phyloP scores from a whole-genome alignment of 1,140 invertebrate species.

The Goniozus legneri region DNA sequence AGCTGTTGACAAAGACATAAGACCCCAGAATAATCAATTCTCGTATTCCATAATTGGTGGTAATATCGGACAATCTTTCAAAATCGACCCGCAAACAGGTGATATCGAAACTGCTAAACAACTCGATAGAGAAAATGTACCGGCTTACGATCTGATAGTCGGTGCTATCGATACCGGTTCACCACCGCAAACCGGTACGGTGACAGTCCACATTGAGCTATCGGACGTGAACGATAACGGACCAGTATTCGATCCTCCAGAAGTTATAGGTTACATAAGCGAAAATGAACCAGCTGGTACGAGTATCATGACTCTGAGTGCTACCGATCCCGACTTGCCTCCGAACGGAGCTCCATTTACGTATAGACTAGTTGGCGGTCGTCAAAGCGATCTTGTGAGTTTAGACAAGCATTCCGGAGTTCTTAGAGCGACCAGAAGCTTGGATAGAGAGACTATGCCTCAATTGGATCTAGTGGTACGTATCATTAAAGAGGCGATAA shows the following conservation, averaged over 20 bases:
- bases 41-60: constrained; percentile 86
- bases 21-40: constrained; percentile 88
- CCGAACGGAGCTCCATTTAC: constrained; percentile 88
- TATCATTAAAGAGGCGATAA: no score
- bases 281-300: constrained; percentile 87
- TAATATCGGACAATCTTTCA: constrained; percentile 79
- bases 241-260: constrained; percentile 73
- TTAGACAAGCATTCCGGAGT: constrained; percentile 77
- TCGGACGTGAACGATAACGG: constrained; percentile 93
- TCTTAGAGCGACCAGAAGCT: constrained; percentile 71
- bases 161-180: constrained; percentile 86
- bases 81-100: constrained; percentile 82
- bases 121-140: constrained; percentile 79
- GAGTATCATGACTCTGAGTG: constrained; percentile 78
- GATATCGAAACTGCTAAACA: constrained; percentile 72
- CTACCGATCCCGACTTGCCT: constrained; percentile 85
- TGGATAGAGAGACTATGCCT: constrained; percentile 80
- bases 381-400: constrained; percentile 71
- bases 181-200: constrained; percentile 84
- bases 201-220: constrained; percentile 72
- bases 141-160: constrained; percentile 76
- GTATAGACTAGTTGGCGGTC: constrained; percentile 75
- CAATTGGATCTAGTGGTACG: constrained; percentile 65
- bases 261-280: constrained; percentile 70
- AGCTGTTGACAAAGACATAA: constrained; percentile 87